phyloP scores from a whole-genome alignment of 2,888 invertebrate genomes.

The Hirtodrosophila confusa region DNA sequence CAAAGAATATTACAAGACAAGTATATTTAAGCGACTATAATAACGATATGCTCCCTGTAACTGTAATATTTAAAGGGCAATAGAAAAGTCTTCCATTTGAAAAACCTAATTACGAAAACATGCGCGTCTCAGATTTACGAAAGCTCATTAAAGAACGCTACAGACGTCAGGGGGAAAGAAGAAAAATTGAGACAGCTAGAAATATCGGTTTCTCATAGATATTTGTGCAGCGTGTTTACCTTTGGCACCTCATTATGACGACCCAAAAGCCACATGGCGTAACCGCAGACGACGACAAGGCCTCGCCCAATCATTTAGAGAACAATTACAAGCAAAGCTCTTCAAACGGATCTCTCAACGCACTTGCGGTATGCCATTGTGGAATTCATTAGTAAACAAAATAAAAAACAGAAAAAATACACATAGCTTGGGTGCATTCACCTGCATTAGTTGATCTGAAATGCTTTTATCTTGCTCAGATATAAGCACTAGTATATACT shows the following conservation, averaged over 20 bases:
- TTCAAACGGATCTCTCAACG: slow-evolving; percentile 68
- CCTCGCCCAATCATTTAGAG: slow-evolving; percentile 70
- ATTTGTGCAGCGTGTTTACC: slow-evolving; percentile 65
- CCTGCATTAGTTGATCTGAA: slow-evolving; percentile 46
- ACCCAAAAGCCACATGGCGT: slow-evolving; percentile 67
- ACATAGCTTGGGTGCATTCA: slow-evolving; percentile 66
- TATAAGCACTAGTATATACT: slow-evolving; percentile 16
- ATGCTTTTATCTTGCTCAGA: slow-evolving; percentile 23
- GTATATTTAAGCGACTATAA: no score
- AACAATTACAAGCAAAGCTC: slow-evolving; percentile 70
- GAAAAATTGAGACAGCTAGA: slow-evolving; percentile 21
- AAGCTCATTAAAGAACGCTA: slow-evolving; percentile 69
- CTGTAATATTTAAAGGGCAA: neutral
- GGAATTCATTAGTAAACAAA: slow-evolving; percentile 78
- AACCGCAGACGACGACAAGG: slow-evolving; percentile 54
- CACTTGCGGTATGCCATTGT: slow-evolving; percentile 65
- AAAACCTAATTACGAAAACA: slow-evolving; percentile 42
- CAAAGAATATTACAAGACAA: neutral
- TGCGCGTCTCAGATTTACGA: slow-evolving; percentile 43
- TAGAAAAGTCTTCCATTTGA: neutral
- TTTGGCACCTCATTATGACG: slow-evolving; percentile 78
- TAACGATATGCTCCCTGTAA: neutral
- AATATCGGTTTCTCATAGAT: slow-evolving; percentile 28
- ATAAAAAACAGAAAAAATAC: slow-evolving; percentile 42
- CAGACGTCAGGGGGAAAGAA: slow-evolving; percentile 4